phyloP scores from a whole-genome alignment of 2,888 invertebrate species.

The Conchocele bisecta region DNA sequence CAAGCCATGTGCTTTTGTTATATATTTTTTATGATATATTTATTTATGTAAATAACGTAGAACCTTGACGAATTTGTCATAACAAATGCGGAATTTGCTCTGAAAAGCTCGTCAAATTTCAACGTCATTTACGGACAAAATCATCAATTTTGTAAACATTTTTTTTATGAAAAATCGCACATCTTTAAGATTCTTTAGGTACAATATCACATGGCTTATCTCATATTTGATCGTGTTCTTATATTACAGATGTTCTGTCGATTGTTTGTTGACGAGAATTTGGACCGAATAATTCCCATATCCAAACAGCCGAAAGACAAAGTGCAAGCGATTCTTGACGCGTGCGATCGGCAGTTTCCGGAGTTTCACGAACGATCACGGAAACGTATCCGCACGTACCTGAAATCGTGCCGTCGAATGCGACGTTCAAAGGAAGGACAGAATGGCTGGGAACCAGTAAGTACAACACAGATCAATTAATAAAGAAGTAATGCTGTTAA shows the following conservation, averaged over 20 bases:
- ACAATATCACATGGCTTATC: no score
- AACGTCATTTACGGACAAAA: no score
- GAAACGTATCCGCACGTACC: slow-evolving; percentile 96
- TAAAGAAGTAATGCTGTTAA: neutral
- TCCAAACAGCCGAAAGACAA: slow-evolving; percentile 99
- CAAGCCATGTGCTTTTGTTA: no score
- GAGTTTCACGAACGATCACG: slow-evolving; percentile 97
- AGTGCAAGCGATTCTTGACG: slow-evolving; percentile 98
- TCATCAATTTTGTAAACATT: no score
- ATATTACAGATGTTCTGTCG: slow-evolving; percentile 95
- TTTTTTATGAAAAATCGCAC: no score
- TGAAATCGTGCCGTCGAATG: slow-evolving; percentile 97
- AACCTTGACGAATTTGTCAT: no score
- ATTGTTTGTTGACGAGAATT: slow-evolving; percentile 97
- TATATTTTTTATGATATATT: no score
- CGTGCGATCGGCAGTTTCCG: slow-evolving; percentile 97
- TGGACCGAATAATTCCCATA: slow-evolving; percentile 97
- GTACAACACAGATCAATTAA: slow-evolving; percentile 74
- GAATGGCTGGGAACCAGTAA: slow-evolving; percentile 93
- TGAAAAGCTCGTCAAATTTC: no score
- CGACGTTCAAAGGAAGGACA: slow-evolving; percentile 94
- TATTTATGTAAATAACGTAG: no score
- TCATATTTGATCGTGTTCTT: no score
- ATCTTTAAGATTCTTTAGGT: no score
- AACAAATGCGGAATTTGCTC: no score